Evolutionary conservation across 2,888 invertebrate genomes (phyloP), one percentile per base, ranked within the genome.

Genomic region (Phyllotreta striolata): DNA sequence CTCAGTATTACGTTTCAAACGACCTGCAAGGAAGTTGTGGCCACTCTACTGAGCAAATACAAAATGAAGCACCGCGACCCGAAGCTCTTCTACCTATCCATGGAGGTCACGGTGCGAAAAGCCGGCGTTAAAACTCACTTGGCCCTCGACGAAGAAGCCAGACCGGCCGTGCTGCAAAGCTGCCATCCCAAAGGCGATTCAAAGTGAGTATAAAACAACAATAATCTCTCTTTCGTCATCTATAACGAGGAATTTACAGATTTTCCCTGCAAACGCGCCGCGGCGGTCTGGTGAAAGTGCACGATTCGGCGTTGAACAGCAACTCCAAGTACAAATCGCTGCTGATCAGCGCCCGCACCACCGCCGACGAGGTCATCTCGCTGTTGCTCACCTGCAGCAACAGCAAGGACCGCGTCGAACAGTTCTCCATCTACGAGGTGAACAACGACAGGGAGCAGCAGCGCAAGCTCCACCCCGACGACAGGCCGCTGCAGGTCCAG

Each of bases 171-270:
- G 64, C 83, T 96, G 64, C 95, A 96, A 82, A 92, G 94, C 13
- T 97, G 96, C 79, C 96, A 97, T 83, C 96, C 96, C 1, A 90
- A 90, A 79, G 95, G 96, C 69, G 95, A 96, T 83, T 95, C 95
- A 49, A 92, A 92, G 92, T 91, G 77, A 84, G 85, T 83, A 62
- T 1, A 24, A 8, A 10, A 1, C 10, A 51, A 14, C 6, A 34
- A 52, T 24, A 14, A n/a, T 8, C 9, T 4, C 35, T 56, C 10
- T 10, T 43, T 10, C 12, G 8, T 69, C 66, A 70, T 59, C 85
- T 85, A n/a, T n/a, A n/a, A n/a, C n/a, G n/a, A n/a, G n/a, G n/a
- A n/a, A n/a, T n/a, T n/a, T n/a, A 14, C 83, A 91, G 91, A 81
- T 95, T 96, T 83, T 91, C 92, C 57, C 86, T 97, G 62, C 92